Evolutionary conservation across 2,113 vertebrate species (phyloP).

Genomic region (Anthoscopus minutus): DNA sequence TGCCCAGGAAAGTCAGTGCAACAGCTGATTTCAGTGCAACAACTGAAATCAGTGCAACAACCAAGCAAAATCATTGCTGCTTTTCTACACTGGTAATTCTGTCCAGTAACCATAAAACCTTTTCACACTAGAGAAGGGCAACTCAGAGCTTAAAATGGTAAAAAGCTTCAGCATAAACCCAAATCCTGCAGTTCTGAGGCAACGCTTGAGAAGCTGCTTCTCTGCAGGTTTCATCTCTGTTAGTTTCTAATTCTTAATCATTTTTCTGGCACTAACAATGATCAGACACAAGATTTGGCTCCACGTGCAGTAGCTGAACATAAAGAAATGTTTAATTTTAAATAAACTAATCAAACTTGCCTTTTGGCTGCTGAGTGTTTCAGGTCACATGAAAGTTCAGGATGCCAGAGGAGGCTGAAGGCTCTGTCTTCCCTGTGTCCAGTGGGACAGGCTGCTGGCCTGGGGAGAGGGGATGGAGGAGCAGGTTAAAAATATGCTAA

Average conservation of each 20-base stretch:
- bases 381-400: not conserved
- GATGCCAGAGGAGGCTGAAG: not conserved
- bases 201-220: not conserved
- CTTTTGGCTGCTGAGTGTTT: not conserved
- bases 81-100: not conserved
- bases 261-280: not conserved
- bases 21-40: not conserved
- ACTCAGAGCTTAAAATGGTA: not conserved
- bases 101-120: not conserved
- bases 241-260: not conserved
- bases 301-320: not conserved
- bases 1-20: not conserved
- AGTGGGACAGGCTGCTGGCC: not conserved
- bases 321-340: conserved; percentile 15
- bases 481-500: not conserved
- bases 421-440: not conserved
- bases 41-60: not conserved
- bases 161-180: not conserved
- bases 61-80: not conserved
- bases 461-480: not conserved
- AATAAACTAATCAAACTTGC: conserved; percentile 27
- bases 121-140: not conserved
- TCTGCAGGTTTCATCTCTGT: not conserved
- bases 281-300: not conserved
- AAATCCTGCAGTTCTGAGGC: not conserved